These are phyloP conservation scores for Nesogale talazaci DNA, from an alignment of 2,113 vertebrate genomes.

Conservation along the genomic window DNA sequence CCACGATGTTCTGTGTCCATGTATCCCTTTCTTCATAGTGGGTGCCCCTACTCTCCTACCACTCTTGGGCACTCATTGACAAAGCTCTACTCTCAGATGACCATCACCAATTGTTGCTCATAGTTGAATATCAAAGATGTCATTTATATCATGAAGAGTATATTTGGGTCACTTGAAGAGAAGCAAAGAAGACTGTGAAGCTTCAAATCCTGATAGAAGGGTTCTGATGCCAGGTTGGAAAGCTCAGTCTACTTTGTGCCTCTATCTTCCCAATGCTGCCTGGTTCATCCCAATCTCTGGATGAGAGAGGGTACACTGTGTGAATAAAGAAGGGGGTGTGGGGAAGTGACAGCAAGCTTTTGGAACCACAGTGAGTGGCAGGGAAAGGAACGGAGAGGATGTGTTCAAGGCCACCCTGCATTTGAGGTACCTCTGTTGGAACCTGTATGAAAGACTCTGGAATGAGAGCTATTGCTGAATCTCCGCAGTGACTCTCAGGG, in stretches of 20 bases:
- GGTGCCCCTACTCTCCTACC: neutral
- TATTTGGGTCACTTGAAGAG: neutral
- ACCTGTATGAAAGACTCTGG: neutral
- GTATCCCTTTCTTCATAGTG: neutral
- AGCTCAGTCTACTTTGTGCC: neutral
- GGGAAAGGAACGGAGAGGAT: neutral
- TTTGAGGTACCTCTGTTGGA: neutral
- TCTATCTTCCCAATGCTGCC: neutral
- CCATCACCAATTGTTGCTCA: neutral
- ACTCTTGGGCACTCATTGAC: neutral
- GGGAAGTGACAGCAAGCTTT: neutral
- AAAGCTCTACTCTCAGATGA: neutral
- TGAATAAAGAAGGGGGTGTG: neutral
- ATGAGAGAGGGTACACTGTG: no score
- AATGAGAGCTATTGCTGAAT: neutral
- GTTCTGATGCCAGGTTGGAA: neutral
- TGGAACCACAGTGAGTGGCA: neutral
- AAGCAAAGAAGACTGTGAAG: neutral
- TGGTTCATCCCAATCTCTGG: neutral
- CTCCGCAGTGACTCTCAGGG: neutral
- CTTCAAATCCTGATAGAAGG: neutral
- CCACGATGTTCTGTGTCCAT: no score
- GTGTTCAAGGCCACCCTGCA: neutral
- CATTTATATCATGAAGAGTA: neutral
- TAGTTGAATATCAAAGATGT: conserved; percentile 11